Evolutionary conservation across 1,140 invertebrate species (phyloP).

Genomic region (Bilobella aurantiaca): DNA sequence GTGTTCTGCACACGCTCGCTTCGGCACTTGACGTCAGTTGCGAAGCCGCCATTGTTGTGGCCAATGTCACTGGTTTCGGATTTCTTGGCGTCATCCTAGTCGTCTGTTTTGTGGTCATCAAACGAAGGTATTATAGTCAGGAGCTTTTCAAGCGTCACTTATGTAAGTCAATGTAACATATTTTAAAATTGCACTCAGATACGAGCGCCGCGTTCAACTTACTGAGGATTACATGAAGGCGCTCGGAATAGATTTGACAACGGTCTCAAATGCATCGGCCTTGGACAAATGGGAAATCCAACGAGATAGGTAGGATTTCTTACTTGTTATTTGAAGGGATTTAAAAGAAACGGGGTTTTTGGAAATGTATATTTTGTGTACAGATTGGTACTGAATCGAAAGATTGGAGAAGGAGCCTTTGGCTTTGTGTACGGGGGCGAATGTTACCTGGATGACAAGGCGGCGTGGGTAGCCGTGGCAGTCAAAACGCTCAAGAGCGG

Average conservation of each 20-base stretch:
- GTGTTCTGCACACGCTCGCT: constrained; percentile 55
- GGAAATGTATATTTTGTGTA: constrained; percentile 34
- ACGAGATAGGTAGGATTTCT: constrained; percentile 49
- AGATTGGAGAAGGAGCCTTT: constrained; percentile 78
- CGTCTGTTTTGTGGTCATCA: constrained; percentile 56
- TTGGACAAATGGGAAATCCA: constrained; percentile 80
- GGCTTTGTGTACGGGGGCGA: constrained; percentile 61
- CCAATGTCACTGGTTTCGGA: constrained; percentile 57
- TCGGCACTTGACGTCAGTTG: constrained; percentile 56
- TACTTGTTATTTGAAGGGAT: neutral
- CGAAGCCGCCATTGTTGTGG: constrained; percentile 57
- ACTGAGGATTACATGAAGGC: constrained; percentile 63
- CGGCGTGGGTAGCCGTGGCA: constrained; percentile 57
- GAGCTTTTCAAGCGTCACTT: neutral
- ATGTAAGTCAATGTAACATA: neutral
- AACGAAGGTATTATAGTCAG: constrained; percentile 47
- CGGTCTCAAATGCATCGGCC: constrained; percentile 43
- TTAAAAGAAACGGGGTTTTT: neutral
- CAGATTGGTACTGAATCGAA: constrained; percentile 61
- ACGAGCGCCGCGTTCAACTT: constrained; percentile 56
- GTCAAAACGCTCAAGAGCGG: constrained; percentile 81
- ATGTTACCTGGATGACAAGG: constrained; percentile 53
- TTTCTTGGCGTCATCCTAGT: constrained; percentile 50
- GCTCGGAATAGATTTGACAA: constrained; percentile 53
- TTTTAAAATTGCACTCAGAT: constrained; percentile 43